phyloP scores from a whole-genome alignment of 2,797 vertebrate genomes.

The Gymnodraco acuticeps region DNA sequence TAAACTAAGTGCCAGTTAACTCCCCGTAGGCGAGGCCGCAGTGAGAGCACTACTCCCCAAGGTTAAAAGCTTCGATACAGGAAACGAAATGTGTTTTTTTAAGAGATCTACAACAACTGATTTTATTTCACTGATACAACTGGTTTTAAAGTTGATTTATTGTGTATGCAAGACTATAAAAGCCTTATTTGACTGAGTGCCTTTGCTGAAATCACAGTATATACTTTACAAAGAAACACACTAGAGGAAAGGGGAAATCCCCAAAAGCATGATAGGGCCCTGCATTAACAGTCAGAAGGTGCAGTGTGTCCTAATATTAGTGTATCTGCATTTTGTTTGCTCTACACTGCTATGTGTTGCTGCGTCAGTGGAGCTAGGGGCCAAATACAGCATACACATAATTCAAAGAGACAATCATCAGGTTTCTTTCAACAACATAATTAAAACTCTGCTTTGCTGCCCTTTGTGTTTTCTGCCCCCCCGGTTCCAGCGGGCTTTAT shows the following conservation, averaged over 20 bases:
- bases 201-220: not conserved
- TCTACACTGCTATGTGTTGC: too few relatives aligned
- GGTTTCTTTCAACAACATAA: slow-evolving; percentile 10
- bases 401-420: slow-evolving; percentile 13
- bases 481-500: slow-evolving; percentile 14
- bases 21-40: slow-evolving; percentile 44
- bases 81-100: not conserved
- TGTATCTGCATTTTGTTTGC: not conserved
- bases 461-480: slow-evolving; percentile 37
- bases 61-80: slow-evolving; percentile 16
- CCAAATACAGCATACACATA: not conserved
- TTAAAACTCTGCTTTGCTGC: slow-evolving; percentile 22
- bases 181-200: not conserved
- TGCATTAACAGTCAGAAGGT: not conserved
- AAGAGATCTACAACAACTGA: not conserved
- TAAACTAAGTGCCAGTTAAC: slow-evolving; percentile 25
- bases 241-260: not conserved
- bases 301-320: not conserved
- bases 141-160: not conserved
- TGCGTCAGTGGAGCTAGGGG: not conserved
- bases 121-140: not conserved
- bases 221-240: not conserved
- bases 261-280: not conserved
- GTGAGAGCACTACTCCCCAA: not conserved
- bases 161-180: not conserved